Percentiles rank a stretch among this genome's conserved stretches.
Conservation (phyloP, 2,797 vertebrate species). For the Pogonophryne albipinna region DNA sequence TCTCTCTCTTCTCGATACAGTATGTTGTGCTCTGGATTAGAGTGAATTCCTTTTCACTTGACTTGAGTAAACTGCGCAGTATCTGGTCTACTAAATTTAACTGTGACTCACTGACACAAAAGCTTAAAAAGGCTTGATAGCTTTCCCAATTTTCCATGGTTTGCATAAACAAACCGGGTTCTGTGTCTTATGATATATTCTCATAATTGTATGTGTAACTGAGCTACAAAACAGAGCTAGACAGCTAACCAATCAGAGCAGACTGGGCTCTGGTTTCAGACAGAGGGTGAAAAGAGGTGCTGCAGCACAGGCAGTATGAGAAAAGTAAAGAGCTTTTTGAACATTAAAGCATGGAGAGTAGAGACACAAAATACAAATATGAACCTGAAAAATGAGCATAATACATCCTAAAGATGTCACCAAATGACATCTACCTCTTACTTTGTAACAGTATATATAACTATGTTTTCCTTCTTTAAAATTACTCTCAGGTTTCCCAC, state of each 20-base stretch:
- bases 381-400: too few species aligned
- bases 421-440: conserved; percentile 8
- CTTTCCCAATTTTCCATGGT: conserved; percentile 28
- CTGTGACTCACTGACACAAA: conserved; percentile 48
- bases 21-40: conserved; percentile 78
- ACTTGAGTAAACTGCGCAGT: conserved; percentile 59
- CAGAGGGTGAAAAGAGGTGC: too few species aligned
- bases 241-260: too few species aligned
- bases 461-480: conserved; percentile 10
- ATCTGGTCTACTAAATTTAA: conserved; percentile 54
- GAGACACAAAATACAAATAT: too few species aligned
- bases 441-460: not conserved
- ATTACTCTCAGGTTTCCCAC: conserved; percentile 71
- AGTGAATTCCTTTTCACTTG: conserved; percentile 66
- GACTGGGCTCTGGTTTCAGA: too few species aligned
- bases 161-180: conserved; percentile 22
- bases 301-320: too few species aligned
- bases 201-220: conserved; percentile 6
- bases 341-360: too few species aligned
- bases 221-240: too few species aligned
- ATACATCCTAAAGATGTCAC: not conserved
- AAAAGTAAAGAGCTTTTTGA: too few species aligned
- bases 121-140: conserved; percentile 44
- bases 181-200: conserved; percentile 26
- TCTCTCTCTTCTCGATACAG: conserved; percentile 71